Evolutionary conservation across 2,888 invertebrate species (phyloP).

Genomic region (Asteroscopus sphinx): DNA sequence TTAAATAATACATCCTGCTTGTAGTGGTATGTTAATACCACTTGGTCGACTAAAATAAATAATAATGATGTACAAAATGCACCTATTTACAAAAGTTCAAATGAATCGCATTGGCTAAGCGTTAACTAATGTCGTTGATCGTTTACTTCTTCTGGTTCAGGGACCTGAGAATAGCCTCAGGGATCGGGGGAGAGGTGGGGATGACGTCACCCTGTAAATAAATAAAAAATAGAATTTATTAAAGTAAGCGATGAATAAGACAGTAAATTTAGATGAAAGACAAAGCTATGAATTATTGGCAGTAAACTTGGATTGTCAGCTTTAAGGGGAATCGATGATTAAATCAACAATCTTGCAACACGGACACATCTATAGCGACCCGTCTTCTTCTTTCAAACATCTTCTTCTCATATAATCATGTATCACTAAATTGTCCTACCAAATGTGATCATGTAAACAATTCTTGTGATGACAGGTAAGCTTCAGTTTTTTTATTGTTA

Average conservation of each 20-base stretch:
- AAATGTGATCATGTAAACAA: slow-evolving; percentile 4
- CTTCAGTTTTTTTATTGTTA: background rate
- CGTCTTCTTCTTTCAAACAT: slow-evolving; percentile 12
- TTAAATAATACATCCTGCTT: slow-evolving; percentile 26
- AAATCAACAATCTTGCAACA: too few species aligned
- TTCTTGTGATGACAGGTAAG: background rate
- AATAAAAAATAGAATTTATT: slow-evolving; percentile 12
- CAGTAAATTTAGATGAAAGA: too few species aligned
- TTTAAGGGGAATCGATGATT: background rate
- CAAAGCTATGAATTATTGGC: too few species aligned
- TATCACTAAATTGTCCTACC: slow-evolving; percentile 1
- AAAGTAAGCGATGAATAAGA: background rate
- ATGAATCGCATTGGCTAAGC: slow-evolving; percentile 9
- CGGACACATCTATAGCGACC: background rate
- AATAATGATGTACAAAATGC: slow-evolving; percentile 21
- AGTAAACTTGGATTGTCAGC: background rate
- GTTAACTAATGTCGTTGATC: slow-evolving; percentile 4
- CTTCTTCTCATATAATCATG: too few species aligned
- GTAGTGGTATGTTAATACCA: slow-evolving; percentile 1
- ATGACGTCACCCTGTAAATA: slow-evolving; percentile 78
- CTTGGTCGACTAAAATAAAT: slow-evolving; percentile 15
- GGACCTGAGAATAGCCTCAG: slow-evolving; percentile 82
- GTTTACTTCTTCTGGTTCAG: slow-evolving; percentile 60
- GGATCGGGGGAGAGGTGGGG: slow-evolving; percentile 88
- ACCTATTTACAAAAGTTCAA: slow-evolving; percentile 24